A percentile compares a stretch with the other conserved stretches of the same genome.
Evolutionary conservation across 2,797 vertebrate species (phyloP).

Genomic region (Mormyrops boulengeri): DNA sequence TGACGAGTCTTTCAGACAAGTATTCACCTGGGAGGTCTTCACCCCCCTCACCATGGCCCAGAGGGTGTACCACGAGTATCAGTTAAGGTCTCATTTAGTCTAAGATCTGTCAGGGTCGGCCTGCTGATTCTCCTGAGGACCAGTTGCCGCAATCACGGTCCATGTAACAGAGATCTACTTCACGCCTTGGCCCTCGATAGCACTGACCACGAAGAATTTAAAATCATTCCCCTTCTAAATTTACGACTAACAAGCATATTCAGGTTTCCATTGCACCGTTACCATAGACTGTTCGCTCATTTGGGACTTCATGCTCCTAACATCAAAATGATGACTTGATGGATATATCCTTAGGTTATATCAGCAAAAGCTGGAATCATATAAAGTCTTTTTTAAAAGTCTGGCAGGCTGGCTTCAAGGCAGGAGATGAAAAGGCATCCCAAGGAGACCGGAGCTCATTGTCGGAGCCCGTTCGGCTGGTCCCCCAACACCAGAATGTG

Average conservation of each 20-base stretch:
- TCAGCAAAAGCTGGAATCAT: constrained; percentile 1
- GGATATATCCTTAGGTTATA: constrained; percentile 16
- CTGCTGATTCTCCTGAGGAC: neutral
- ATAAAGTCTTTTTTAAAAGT: constrained; percentile 8
- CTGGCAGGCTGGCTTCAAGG: constrained; percentile 12
- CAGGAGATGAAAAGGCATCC: constrained; percentile 18
- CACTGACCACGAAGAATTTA: neutral
- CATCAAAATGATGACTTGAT: constrained; percentile 9
- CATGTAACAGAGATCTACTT: neutral
- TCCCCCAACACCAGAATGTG: constrained; percentile 18
- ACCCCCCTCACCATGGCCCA: neutral
- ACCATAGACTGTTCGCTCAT: neutral
- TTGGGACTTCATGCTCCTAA: neutral
- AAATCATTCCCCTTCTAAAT: neutral
- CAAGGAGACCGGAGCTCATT: constrained; percentile 21
- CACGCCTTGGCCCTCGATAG: neutral
- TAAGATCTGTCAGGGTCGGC: neutral
- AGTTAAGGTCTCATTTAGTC: neutral
- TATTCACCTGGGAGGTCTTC: neutral
- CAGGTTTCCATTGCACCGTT: neutral
- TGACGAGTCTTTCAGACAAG: neutral
- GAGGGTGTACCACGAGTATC: neutral
- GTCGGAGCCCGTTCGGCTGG: constrained; percentile 17
- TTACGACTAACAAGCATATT: neutral
- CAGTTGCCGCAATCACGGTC: neutral